phyloP scores from a whole-genome alignment of 2,797 vertebrate species.

The Xenentodon cancila region DNA sequence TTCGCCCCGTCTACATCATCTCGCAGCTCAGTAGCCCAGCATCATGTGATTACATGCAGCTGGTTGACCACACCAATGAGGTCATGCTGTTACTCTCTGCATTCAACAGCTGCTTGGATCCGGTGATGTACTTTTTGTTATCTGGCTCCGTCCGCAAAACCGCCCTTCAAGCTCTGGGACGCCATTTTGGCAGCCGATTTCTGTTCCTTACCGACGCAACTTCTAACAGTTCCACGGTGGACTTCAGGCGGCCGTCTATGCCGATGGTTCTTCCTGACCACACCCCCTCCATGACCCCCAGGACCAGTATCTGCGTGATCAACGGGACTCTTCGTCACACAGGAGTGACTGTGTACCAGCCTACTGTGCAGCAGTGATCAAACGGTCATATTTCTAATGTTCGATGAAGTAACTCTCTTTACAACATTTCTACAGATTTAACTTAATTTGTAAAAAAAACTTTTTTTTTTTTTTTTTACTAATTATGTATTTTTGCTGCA shows the following conservation, averaged over 20 bases:
- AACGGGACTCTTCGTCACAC: conserved; percentile 31
- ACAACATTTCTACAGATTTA: neutral
- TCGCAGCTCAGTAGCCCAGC: conserved; percentile 78
- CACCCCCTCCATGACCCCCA: conserved; percentile 38
- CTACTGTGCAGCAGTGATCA: conserved; percentile 17
- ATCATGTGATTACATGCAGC: conserved; percentile 75
- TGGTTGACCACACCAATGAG: conserved; percentile 89
- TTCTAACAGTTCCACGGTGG: conserved; percentile 61
- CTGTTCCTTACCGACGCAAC: conserved; percentile 24
- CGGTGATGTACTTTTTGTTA: conserved; percentile 94
- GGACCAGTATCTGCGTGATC: conserved; percentile 48
- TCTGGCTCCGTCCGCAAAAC: conserved; percentile 91
- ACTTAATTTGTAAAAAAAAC: no score
- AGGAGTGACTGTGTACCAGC: neutral
- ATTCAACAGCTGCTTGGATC: conserved; percentile 95
- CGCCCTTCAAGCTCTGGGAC: conserved; percentile 65
- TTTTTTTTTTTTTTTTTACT: neutral
- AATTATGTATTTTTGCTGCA: neutral
- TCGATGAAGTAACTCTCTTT: no score
- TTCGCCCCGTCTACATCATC: conserved; percentile 88
- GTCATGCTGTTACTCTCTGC: conserved; percentile 90
- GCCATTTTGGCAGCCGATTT: conserved; percentile 25
- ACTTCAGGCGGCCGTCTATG: conserved; percentile 40
- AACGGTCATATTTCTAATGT: no score
- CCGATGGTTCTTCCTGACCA: neutral